phyloP scores from a whole-genome alignment of 2,113 vertebrate genomes.

The Erythrolamprus reginae region DNA sequence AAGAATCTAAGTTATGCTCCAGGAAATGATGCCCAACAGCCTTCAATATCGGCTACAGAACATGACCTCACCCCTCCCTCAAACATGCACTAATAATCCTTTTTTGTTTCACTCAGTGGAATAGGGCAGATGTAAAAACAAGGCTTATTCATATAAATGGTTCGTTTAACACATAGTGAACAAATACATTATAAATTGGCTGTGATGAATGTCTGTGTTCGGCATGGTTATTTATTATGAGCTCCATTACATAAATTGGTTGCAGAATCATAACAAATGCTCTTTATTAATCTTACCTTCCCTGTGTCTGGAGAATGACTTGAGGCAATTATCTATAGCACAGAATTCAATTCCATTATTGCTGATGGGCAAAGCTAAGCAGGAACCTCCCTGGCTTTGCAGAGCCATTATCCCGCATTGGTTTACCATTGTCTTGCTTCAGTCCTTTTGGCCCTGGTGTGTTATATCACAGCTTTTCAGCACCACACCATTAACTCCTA shows the following conservation, averaged over 20 bases:
- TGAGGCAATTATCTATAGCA: constrained; percentile 53
- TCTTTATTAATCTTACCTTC: constrained; percentile 70
- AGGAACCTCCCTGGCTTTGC: constrained; percentile 22
- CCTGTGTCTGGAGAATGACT: constrained; percentile 45
- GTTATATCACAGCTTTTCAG: neutral
- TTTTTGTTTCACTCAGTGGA: constrained; percentile 46
- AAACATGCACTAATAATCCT: constrained; percentile 27
- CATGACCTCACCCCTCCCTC: neutral
- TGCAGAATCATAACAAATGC: constrained; percentile 67
- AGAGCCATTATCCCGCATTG: constrained; percentile 1
- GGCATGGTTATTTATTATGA: constrained; percentile 66
- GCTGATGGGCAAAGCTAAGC: constrained; percentile 33
- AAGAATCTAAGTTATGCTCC: constrained; percentile 16
- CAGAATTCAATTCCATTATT: constrained; percentile 52
- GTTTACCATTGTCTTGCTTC: constrained; percentile 1
- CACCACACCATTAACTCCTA: constrained; percentile 11
- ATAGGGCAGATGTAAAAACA: constrained; percentile 40
- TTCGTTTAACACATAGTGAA: constrained; percentile 58
- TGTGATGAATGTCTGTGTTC: constrained; percentile 63
- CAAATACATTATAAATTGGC: constrained; percentile 63
- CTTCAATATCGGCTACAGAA: constrained; percentile 3
- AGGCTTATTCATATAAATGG: constrained; percentile 54
- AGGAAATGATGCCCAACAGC: constrained; percentile 28
- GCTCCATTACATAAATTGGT: constrained; percentile 67
- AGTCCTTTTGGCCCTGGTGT: constrained; percentile 13